A percentile compares a stretch with the other conserved stretches of the same genome.
Evolutionary conservation across 2,113 vertebrate species (phyloP).

Genomic region (Lasiurus cinereus): DNA sequence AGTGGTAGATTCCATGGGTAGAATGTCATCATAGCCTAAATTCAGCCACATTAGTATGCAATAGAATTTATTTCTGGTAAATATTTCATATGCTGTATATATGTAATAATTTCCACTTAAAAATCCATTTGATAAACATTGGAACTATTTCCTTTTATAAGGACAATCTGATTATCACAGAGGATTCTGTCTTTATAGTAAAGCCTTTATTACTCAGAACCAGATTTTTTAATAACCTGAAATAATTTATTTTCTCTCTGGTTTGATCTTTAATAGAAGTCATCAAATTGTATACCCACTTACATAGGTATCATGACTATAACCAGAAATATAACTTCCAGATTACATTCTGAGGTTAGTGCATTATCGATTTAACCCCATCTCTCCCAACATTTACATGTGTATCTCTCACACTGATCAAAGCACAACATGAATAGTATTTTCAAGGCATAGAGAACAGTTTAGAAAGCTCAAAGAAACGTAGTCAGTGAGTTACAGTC

Average conservation of each 20-base stretch:
- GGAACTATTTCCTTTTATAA: not conserved
- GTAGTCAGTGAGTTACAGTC: not conserved
- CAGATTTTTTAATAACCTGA: slow-evolving; percentile 2
- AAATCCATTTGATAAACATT: slow-evolving; percentile 30
- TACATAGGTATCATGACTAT: not conserved
- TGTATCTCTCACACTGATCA: not conserved
- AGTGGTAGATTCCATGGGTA: not conserved
- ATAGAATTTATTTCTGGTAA: not conserved
- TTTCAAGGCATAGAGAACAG: slow-evolving; percentile 8
- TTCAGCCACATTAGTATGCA: not conserved
- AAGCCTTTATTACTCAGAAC: not conserved
- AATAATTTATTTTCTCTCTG: slow-evolving; percentile 33
- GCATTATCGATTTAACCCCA: not conserved
- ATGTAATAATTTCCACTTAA: slow-evolving; percentile 32
- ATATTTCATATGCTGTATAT: slow-evolving; percentile 35
- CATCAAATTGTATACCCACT: not conserved
- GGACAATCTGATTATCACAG: not conserved
- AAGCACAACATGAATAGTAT: not conserved
- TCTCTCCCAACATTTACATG: not conserved
- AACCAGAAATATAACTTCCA: not conserved
- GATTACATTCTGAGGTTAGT: not conserved
- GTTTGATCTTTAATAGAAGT: not conserved
- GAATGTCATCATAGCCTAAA: not conserved
- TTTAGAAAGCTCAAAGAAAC: slow-evolving; percentile 3
- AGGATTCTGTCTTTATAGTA: slow-evolving; percentile 11